phyloP scores from a whole-genome alignment of 2,113 vertebrate species.

The Proteles cristata region DNA sequence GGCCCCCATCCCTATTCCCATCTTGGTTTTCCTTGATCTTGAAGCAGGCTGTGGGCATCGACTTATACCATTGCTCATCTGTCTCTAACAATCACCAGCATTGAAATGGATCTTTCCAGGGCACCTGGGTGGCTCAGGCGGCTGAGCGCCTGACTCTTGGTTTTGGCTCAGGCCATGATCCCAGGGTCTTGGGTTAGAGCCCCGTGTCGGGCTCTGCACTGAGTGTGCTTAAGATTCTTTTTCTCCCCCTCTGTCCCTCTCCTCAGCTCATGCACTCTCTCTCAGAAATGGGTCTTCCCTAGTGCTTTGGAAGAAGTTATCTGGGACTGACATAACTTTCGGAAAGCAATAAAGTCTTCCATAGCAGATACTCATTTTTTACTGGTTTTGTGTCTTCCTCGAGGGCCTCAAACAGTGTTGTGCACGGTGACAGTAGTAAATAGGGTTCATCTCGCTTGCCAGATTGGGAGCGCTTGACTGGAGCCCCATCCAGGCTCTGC shows the following conservation, averaged over 20 bases:
- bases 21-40: neutral
- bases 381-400: neutral
- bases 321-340: neutral
- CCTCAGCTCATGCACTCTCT: no score
- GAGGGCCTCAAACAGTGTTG: neutral
- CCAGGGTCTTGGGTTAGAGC: no score
- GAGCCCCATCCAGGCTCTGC: neutral
- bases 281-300: neutral
- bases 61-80: neutral
- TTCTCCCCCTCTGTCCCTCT: no score
- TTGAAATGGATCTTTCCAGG: neutral
- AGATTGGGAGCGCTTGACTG: neutral
- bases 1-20: no score
- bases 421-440: neutral
- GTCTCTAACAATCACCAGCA: neutral
- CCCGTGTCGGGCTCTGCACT: no score
- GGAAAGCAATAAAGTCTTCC: neutral
- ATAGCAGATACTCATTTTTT: neutral
- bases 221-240: no score
- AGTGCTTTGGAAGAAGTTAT: neutral
- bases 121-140: no score
- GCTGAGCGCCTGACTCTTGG: no score
- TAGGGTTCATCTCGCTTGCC: neutral
- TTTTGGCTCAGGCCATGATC: no score
- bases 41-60: neutral